Evolutionary conservation across 2,888 invertebrate genomes (phyloP), one percentile per base, ranked within the genome.

Genomic region (Microplitis manilae): DNA sequence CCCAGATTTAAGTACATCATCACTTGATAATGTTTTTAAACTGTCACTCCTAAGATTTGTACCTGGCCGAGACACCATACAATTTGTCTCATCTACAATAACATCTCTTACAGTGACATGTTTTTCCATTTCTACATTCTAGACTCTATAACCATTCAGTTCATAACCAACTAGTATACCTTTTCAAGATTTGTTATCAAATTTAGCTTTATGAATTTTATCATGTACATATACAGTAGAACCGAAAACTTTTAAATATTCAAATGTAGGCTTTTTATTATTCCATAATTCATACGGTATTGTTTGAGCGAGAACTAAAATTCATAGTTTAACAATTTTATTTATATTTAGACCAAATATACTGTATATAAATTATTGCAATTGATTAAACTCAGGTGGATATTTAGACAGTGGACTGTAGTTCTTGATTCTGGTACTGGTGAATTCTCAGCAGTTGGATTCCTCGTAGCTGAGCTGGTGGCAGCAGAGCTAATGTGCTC

Each of bases 121-220:
- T 68, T 78, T 76, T 15, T 76, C 59, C 2, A 41, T 70, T 61
- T 75, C 73, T n/a, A 65, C 39, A 70, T 78, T 62, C 78, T 71
- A 75, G 17, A 80, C 75, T 73, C 76, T 74, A 73, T 79, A 80
- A 20, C 78, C 80, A 71, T 77, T 80, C 60, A 38, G 65, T 17
- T 76, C 79, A 67, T 76, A 81, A 20, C 81, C 79, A 1, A 80
- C 79, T 8, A 81, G 70, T 17, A 77, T 79, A 17, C 77, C 77
- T 76, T 77, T 81, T 13, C 68, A 73, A 9, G 78, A 76, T 20
- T 77, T 79, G 20, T 71, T 38, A 64, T 80, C 80, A 64, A 81
- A 79, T 76, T 80, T 79, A 1, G 9, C 50, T 65, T 73, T 76
- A 40, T 15, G 41, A 7, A 62, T 76, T 76, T 81, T 77, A 40